These are phyloP conservation scores for Varanus komodoensis DNA, from an alignment of 2,113 vertebrate species.

Conservation along the genomic window DNA sequence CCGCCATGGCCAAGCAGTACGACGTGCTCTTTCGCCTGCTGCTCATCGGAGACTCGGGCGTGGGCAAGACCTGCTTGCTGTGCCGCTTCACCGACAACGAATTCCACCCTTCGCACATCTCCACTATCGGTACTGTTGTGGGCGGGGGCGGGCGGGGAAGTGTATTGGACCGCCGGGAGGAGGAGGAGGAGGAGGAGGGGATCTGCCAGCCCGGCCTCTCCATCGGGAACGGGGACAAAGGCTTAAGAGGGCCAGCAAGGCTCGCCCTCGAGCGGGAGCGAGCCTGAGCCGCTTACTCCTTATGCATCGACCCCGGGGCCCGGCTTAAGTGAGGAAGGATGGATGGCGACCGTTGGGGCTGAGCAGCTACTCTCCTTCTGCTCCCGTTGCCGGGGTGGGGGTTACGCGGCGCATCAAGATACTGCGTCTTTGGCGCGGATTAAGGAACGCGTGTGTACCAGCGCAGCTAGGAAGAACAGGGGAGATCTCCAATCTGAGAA, in stretches of 20 bases:
- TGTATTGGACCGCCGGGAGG: background rate
- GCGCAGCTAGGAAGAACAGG: background rate
- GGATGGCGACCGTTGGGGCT: background rate
- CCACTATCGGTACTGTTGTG: constrained; percentile 90
- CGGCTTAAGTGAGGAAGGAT: background rate
- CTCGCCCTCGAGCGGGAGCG: background rate
- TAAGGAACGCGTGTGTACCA: background rate
- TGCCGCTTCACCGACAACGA: constrained; percentile 93
- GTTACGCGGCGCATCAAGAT: background rate
- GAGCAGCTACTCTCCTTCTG: no score
- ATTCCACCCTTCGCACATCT: constrained; percentile 92
- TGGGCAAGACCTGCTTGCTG: constrained; percentile 93
- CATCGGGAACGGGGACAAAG: background rate
- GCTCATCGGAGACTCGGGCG: constrained; percentile 91
- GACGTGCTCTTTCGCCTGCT: constrained; percentile 90
- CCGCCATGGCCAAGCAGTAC: constrained; percentile 92
- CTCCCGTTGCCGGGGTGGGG: background rate
- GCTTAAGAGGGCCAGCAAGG: background rate
- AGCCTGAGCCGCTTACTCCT: background rate
- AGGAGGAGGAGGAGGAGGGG: no score
- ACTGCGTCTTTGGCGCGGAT: background rate
- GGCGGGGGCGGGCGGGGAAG: background rate
- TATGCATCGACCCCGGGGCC: background rate
- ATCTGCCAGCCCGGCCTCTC: background rate
- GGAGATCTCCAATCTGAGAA: background rate